Conservation (phyloP, 1,140 invertebrate species). For the Coptotermes formosanus region DNA sequence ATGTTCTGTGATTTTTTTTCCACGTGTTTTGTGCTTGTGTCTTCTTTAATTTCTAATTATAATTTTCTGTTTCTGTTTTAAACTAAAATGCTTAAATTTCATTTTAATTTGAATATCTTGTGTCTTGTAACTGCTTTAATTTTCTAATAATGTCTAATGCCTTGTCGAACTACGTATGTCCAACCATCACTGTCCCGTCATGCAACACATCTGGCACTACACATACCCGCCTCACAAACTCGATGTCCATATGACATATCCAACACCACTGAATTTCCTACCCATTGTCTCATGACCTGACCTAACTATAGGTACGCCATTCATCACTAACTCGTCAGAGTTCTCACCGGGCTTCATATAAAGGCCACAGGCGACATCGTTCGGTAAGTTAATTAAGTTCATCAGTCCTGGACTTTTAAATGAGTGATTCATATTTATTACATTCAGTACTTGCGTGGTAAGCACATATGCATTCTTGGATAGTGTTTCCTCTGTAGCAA, state of each 20-base stretch:
- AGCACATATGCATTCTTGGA: too few species aligned
- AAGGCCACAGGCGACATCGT: constrained; percentile 69
- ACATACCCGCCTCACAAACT: background rate
- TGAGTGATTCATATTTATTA: too few species aligned
- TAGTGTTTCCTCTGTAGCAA: too few species aligned
- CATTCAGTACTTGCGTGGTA: too few species aligned
- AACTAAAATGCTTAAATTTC: background rate
- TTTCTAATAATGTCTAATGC: background rate
- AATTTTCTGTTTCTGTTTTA: constrained; percentile 20
- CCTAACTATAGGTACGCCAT: constrained; percentile 45
- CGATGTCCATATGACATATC: background rate
- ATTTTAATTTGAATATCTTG: background rate
- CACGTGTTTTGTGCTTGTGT: background rate
- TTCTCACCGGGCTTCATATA: constrained; percentile 59
- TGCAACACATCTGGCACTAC: background rate
- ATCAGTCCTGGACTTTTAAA: too few species aligned
- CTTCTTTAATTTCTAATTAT: background rate
- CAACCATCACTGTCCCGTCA: background rate
- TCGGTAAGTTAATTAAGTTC: constrained; percentile 59
- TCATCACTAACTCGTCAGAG: constrained; percentile 68
- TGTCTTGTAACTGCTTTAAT: background rate
- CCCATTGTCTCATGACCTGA: background rate
- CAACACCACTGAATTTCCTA: background rate
- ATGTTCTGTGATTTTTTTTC: too few species aligned
- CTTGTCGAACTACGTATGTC: background rate